Percentiles rank a stretch among this genome's conserved stretches.
Conservation (phyloP, 1,140 invertebrate genomes). For the Lepidurus couesii region DNA sequence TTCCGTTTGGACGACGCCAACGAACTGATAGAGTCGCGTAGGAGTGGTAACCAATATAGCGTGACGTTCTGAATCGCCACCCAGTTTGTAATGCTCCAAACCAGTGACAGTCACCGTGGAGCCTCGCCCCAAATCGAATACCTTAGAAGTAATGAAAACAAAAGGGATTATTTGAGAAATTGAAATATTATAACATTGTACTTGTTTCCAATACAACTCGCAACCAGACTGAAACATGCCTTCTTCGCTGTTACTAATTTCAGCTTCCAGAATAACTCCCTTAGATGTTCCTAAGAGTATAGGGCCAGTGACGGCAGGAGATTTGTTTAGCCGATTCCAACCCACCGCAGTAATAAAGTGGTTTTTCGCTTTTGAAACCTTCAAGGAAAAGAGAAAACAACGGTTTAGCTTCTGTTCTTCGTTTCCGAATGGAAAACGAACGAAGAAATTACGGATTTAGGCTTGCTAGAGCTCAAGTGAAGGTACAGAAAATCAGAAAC, state of each 20-base stretch:
- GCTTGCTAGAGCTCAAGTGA: slow-evolving; percentile 58
- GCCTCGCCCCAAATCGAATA: slow-evolving; percentile 78
- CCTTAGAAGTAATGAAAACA: slow-evolving; percentile 48
- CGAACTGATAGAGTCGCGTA: slow-evolving; percentile 76
- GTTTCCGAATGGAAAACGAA: slow-evolving; percentile 38
- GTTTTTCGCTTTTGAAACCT: slow-evolving; percentile 61
- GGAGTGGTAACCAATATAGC: slow-evolving; percentile 76
- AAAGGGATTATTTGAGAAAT: slow-evolving; percentile 24
- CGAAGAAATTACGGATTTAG: slow-evolving; percentile 51
- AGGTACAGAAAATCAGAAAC: slow-evolving; percentile 73
- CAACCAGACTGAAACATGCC: slow-evolving; percentile 69
- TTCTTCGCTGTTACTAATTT: slow-evolving; percentile 70
- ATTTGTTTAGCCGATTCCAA: slow-evolving; percentile 70
- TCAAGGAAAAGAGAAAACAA: slow-evolving; percentile 36
- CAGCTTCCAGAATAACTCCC: slow-evolving; percentile 86
- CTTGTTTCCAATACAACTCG: slow-evolving; percentile 83
- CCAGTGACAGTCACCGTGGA: slow-evolving; percentile 73
- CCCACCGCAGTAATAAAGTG: slow-evolving; percentile 85
- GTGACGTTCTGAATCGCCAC: slow-evolving; percentile 60
- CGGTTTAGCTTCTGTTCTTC: background rate
- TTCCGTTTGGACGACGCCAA: slow-evolving; percentile 62
- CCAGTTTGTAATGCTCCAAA: slow-evolving; percentile 70
- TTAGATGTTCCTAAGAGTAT: slow-evolving; percentile 84
- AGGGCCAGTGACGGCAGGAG: slow-evolving; percentile 58
- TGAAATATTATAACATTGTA: slow-evolving; percentile 43